These are phyloP conservation scores for Antitype chi DNA, from an alignment of 2,888 invertebrate species.

Conservation along the genomic window DNA sequence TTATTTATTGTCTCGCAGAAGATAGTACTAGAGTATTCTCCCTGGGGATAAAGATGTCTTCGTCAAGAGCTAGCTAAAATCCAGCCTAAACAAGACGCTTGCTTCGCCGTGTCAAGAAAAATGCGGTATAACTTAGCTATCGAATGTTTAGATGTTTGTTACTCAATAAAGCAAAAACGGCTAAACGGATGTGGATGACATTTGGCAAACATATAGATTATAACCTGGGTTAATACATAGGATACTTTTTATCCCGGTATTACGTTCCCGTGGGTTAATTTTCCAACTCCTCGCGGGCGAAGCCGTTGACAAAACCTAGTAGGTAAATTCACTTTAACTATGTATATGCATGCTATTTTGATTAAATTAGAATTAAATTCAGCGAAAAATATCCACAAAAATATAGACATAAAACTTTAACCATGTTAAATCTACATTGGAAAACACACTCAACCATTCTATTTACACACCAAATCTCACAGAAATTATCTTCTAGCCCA, in stretches of 20 bases:
- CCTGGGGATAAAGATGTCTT: not conserved
- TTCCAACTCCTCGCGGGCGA: too few relatives aligned
- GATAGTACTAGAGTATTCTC: not conserved
- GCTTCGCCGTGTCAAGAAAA: not conserved
- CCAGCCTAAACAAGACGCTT: too few relatives aligned
- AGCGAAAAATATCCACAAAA: not conserved
- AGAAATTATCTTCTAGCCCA: constrained; percentile 17
- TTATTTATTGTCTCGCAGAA: not conserved
- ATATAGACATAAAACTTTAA: not conserved
- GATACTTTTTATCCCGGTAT: too few relatives aligned
- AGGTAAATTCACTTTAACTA: not conserved
- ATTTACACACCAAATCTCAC: constrained; percentile 20
- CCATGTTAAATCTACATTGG: not conserved
- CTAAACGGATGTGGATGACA: too few relatives aligned
- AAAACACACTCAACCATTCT: not conserved
- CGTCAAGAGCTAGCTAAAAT: not conserved
- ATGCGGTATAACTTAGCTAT: not conserved
- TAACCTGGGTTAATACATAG: too few relatives aligned
- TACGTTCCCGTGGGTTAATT: too few relatives aligned
- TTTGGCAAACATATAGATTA: too few relatives aligned
- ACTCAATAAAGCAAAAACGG: too few relatives aligned
- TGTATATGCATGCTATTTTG: not conserved
- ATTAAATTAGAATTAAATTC: not conserved
- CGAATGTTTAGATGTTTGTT: too few relatives aligned
- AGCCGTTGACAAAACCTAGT: too few relatives aligned